Percentiles rank a stretch among this genome's conserved stretches.
Evolutionary conservation across 2,113 vertebrate species (phyloP).

Genomic region (Delphinapterus leucas): DNA sequence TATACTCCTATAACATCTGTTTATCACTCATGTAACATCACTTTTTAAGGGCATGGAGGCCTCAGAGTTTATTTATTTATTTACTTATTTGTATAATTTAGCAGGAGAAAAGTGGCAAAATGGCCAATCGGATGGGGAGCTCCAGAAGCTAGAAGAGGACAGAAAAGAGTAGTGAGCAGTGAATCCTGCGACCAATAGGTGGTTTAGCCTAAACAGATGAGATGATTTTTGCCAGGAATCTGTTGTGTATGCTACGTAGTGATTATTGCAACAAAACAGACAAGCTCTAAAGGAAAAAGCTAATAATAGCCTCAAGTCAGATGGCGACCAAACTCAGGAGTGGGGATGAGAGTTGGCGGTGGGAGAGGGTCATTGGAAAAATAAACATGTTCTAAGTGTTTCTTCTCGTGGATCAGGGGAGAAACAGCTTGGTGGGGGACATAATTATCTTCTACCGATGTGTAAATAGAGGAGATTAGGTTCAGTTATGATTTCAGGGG

Average conservation of each 20-base stretch:
- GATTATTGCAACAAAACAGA: neutral
- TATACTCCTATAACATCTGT: neutral
- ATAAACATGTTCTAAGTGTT: neutral
- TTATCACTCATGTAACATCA: neutral
- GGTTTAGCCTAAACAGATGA: neutral
- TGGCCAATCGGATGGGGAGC: neutral
- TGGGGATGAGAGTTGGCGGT: neutral
- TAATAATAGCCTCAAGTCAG: neutral
- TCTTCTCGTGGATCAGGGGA: neutral
- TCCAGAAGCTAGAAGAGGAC: neutral
- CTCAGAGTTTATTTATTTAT: neutral
- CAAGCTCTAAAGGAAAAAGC: neutral
- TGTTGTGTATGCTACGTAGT: neutral
- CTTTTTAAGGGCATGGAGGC: neutral
- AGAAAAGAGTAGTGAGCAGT: neutral
- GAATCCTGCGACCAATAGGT: neutral
- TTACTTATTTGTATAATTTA: neutral
- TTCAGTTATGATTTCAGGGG: neutral
- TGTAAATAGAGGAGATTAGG: neutral
- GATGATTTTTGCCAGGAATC: neutral
- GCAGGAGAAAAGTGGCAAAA: neutral
- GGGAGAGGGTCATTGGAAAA: neutral
- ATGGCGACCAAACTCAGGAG: neutral
- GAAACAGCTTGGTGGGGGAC: neutral
- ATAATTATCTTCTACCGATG: neutral